A percentile compares a stretch with the other conserved stretches of the same genome.
These are phyloP conservation scores for Xestia rhomboidea DNA, from an alignment of 2,888 invertebrate species.

Conservation along the genomic window DNA sequence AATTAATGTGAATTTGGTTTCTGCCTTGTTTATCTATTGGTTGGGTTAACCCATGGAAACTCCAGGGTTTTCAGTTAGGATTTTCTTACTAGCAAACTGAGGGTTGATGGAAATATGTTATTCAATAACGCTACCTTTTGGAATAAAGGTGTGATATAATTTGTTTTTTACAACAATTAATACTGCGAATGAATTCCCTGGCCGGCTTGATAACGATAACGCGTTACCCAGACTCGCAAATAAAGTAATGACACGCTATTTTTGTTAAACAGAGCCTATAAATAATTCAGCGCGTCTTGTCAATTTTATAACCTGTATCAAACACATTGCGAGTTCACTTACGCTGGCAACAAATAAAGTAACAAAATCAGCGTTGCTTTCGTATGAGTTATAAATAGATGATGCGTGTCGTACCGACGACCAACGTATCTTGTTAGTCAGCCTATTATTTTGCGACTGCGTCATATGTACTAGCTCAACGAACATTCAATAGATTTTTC, in stretches of 20 bases:
- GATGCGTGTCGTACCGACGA: constrained; percentile 64
- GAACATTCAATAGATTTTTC: constrained; percentile 65
- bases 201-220: constrained; percentile 14
- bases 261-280: constrained; percentile 23
- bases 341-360: constrained; percentile 45
- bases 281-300: constrained; percentile 36
- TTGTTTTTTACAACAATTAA: constrained; percentile 9
- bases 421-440: constrained; percentile 74
- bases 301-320: constrained; percentile 46
- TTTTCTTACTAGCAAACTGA: background rate
- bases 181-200: constrained; percentile 10
- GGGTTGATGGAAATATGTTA: background rate
- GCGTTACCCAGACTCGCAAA: constrained; percentile 24
- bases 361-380: constrained; percentile 53
- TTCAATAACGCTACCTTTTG: background rate
- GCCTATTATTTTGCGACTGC: constrained; percentile 72
- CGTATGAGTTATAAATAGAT: constrained; percentile 68
- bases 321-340: constrained; percentile 44
- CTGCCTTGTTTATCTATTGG: background rate
- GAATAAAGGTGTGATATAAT: background rate
- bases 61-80: background rate
- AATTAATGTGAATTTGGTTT: background rate
- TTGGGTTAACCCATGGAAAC: background rate
- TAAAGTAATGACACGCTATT: constrained; percentile 32
- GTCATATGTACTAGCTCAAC: constrained; percentile 71